phyloP scores from a whole-genome alignment of 2,797 vertebrate species.

The Hippoglossus hippoglossus region DNA sequence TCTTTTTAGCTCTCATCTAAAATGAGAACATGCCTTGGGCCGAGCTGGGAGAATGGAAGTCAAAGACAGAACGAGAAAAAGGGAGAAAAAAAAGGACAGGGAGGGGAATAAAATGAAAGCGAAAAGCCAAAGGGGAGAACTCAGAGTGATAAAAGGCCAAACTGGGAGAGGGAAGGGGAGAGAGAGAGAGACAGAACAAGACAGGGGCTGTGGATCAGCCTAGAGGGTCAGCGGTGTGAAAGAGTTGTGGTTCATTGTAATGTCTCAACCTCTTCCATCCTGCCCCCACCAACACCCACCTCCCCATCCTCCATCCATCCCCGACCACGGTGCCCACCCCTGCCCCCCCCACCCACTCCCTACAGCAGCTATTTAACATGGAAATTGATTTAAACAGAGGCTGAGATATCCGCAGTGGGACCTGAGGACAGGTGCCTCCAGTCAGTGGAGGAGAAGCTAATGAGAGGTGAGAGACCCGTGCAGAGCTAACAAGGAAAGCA shows the following conservation, averaged over 20 bases:
- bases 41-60: slow-evolving; percentile 63
- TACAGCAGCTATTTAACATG: slow-evolving; percentile 80
- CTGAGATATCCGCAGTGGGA: slow-evolving; percentile 76
- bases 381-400: slow-evolving; percentile 85
- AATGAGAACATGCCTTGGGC: slow-evolving; percentile 77
- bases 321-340: slow-evolving; percentile 11
- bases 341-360: slow-evolving; percentile 12
- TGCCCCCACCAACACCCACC: not conserved
- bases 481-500: slow-evolving; percentile 74
- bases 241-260: slow-evolving; percentile 62
- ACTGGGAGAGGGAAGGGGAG: slow-evolving; percentile 10
- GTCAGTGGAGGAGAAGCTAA: slow-evolving; percentile 81
- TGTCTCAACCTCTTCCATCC: slow-evolving; percentile 57
- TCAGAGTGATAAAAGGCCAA: slow-evolving; percentile 71
- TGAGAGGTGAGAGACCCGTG: slow-evolving; percentile 79
- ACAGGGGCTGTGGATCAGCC: slow-evolving; percentile 60
- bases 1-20: slow-evolving; percentile 72
- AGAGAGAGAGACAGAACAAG: slow-evolving; percentile 23
- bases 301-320: slow-evolving; percentile 18
- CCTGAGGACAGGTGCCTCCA: slow-evolving; percentile 77
- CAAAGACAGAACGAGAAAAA: slow-evolving; percentile 54
- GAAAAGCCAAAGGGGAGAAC: slow-evolving; percentile 71
- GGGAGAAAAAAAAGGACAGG: slow-evolving; percentile 35
- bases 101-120: slow-evolving; percentile 65
- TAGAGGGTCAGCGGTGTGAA: slow-evolving; percentile 64